A percentile compares a stretch with the other conserved stretches of the same genome.
Evolutionary conservation across 30 jellyfish, hydroid and myxozoan species (phyloP).

Genomic region (Chironex yamaguchii): DNA sequence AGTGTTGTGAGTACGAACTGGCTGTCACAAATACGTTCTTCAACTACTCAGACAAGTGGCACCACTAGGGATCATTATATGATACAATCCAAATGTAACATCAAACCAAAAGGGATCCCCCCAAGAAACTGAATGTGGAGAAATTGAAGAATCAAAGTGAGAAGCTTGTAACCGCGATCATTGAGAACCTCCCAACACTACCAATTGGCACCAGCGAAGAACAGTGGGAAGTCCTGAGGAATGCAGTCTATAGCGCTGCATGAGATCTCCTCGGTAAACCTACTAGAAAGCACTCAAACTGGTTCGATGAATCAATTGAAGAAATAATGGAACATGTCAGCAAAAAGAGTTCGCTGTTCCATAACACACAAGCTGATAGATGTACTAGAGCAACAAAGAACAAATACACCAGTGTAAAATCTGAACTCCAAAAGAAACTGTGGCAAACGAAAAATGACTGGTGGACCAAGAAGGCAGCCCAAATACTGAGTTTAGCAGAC

Average conservation of each 20-base stretch:
- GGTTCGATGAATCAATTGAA: constrained; percentile 1
- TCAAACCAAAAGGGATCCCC: not conserved
- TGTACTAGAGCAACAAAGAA: not conserved
- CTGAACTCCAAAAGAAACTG: too few relatives aligned
- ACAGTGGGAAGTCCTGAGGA: not conserved
- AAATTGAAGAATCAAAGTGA: not conserved
- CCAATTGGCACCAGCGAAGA: constrained; percentile 1
- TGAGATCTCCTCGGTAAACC: constrained; percentile 12
- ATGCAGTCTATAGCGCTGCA: not conserved
- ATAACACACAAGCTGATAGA: not conserved
- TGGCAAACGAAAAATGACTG: too few relatives aligned
- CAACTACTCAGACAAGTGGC: too few relatives aligned
- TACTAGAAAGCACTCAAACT: constrained; percentile 1
- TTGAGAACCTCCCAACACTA: not conserved
- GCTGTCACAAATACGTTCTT: too few relatives aligned
- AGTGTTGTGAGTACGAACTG: too few relatives aligned
- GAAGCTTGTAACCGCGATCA: not conserved
- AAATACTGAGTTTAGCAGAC: too few relatives aligned
- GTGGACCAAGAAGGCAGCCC: too few relatives aligned
- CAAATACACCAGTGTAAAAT: not conserved
- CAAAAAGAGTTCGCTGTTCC: not conserved
- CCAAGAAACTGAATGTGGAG: constrained; percentile 3
- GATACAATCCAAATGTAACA: too few relatives aligned
- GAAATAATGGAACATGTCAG: not conserved
- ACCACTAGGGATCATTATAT: too few relatives aligned